Conservation (phyloP, 2,113 vertebrate genomes). For the Dromas ardeola region DNA sequence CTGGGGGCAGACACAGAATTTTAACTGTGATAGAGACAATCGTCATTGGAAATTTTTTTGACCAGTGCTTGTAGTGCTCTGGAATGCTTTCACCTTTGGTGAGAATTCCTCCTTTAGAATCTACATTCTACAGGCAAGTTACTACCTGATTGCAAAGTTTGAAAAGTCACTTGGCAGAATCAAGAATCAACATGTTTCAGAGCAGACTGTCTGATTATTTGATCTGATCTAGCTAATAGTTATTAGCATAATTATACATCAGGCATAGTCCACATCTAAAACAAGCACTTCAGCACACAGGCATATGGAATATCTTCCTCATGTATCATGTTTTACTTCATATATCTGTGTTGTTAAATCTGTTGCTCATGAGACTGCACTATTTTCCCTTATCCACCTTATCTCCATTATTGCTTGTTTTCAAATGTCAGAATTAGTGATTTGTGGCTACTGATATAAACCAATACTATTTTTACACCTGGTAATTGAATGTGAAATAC, state of each 20-base stretch:
- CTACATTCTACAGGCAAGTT: not conserved
- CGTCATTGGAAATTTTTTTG: not conserved
- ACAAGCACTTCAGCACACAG: not conserved
- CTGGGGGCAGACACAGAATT: not conserved
- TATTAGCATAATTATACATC: not conserved
- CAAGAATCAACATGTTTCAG: not conserved
- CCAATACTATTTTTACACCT: not conserved
- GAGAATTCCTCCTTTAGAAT: not conserved
- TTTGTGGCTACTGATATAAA: not conserved
- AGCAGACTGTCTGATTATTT: not conserved
- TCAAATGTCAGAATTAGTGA: not conserved
- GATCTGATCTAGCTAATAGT: not conserved
- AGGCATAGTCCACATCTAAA: not conserved
- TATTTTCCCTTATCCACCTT: not conserved
- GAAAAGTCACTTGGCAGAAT: not conserved
- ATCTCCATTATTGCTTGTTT: not conserved
- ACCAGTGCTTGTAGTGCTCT: not conserved
- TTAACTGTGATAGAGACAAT: not conserved
- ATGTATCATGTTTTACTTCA: not conserved
- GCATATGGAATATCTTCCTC: not conserved
- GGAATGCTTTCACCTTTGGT: not conserved
- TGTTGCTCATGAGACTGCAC: not conserved
- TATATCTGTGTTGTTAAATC: not conserved
- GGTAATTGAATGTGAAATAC: not conserved
- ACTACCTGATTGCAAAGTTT: not conserved